Conservation (phyloP, 2,797 vertebrate genomes). For the Myotis findleyi region DNA sequence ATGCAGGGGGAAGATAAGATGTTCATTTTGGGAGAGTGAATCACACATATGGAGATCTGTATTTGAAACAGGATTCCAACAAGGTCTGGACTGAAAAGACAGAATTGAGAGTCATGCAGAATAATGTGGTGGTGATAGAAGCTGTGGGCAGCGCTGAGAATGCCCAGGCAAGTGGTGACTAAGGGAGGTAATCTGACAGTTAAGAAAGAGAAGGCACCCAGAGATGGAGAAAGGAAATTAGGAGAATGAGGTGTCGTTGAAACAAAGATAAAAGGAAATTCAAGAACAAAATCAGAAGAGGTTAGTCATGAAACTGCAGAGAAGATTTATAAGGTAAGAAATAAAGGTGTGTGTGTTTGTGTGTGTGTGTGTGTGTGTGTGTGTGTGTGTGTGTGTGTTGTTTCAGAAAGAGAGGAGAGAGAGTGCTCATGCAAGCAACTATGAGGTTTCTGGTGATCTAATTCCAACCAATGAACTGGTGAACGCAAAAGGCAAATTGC, state of each 20-base stretch:
- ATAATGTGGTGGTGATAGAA: constrained; percentile 51
- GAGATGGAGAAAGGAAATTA: constrained; percentile 38
- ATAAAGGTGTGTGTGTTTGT: background rate
- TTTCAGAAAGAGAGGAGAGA: background rate
- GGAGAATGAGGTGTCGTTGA: background rate
- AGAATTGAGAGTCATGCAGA: constrained; percentile 48
- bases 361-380: background rate
- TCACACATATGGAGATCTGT: constrained; percentile 66
- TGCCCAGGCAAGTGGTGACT: constrained; percentile 24
- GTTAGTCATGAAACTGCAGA: constrained; percentile 53
- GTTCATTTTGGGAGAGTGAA: constrained; percentile 71
- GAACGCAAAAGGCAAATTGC: constrained; percentile 14
- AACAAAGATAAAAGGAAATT: constrained; percentile 44
- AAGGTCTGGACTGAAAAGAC: constrained; percentile 72
- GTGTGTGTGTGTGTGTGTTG: background rate
- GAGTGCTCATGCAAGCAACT: background rate
- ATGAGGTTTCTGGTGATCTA: constrained; percentile 24
- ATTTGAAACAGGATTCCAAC: constrained; percentile 66
- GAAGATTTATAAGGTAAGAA: constrained; percentile 70
- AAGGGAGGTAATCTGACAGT: constrained; percentile 5
- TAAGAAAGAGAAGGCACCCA: constrained; percentile 44
- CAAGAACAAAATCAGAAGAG: background rate
- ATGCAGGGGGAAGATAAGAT: constrained; percentile 48
- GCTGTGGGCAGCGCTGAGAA: constrained; percentile 55
- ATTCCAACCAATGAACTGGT: background rate